Conservation (phyloP, 1,140 invertebrate species). For the Bombus pyrosoma region DNA sequence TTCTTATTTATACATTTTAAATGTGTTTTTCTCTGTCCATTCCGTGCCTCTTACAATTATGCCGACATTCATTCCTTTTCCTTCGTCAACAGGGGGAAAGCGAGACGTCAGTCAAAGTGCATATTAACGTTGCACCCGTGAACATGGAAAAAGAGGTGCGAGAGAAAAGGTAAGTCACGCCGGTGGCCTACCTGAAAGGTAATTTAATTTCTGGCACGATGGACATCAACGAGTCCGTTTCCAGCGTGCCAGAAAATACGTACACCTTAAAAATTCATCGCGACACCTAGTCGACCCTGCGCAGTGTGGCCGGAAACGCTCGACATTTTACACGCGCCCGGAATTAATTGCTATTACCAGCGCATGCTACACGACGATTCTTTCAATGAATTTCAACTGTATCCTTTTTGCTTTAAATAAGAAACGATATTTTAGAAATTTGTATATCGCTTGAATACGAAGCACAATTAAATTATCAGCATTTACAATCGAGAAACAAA, state of each 20-base stretch:
- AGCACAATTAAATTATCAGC: no score
- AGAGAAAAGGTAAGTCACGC: not conserved
- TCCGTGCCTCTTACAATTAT: not conserved
- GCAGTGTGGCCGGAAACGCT: not conserved
- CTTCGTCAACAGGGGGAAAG: not conserved
- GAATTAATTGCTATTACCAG: conserved; percentile 26
- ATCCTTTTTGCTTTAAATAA: no score
- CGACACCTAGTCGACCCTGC: not conserved
- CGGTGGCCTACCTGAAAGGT: conserved; percentile 22
- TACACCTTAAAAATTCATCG: conserved; percentile 36
- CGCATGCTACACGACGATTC: not conserved
- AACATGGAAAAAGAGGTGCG: not conserved
- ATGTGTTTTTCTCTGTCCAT: not conserved
- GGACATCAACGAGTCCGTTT: conserved; percentile 45
- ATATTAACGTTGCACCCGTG: conserved; percentile 24
- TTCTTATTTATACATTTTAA: conserved; percentile 36
- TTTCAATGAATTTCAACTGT: not conserved
- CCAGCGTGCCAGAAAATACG: conserved; percentile 21
- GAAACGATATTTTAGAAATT: no score
- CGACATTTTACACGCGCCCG: conserved; percentile 15
- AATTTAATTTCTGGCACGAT: conserved; percentile 39
- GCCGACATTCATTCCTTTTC: conserved; percentile 10
- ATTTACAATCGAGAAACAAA: no score
- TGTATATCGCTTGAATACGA: no score
- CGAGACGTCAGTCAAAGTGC: conserved; percentile 30